phyloP scores from a whole-genome alignment of 1,140 invertebrate genomes.

The Gryon sp. region DNA sequence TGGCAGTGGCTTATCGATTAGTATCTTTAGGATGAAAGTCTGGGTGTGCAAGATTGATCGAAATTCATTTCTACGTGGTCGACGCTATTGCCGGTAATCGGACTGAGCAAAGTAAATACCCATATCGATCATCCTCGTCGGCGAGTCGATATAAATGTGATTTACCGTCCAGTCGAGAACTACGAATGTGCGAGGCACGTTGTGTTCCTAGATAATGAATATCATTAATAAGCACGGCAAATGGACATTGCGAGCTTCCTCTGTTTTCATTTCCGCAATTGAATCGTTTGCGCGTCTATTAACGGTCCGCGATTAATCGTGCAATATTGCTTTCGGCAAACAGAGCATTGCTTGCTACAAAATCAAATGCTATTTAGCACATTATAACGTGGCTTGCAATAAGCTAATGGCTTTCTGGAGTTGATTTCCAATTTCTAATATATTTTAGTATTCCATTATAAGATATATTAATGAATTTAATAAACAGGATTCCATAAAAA shows the following conservation, averaged over 20 bases:
- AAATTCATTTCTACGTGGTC: constrained; percentile 63
- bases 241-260: constrained; percentile 13
- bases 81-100: constrained; percentile 65
- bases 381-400: background rate
- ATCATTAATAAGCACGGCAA: constrained; percentile 44
- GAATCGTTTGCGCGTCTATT: constrained; percentile 39
- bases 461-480: too few species aligned
- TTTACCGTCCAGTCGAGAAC: constrained; percentile 34
- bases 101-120: constrained; percentile 60
- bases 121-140: constrained; percentile 72
- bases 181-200: background rate
- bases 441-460: too few species aligned
- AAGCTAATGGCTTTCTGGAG: too few species aligned
- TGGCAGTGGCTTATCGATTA: constrained; percentile 17
- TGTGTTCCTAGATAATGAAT: constrained; percentile 41
- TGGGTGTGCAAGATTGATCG: constrained; percentile 67
- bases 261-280: constrained; percentile 41
- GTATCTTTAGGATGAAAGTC: constrained; percentile 30
- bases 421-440: constrained; percentile 13
- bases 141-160: constrained; percentile 62
- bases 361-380: constrained; percentile 2
- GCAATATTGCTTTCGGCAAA: background rate
- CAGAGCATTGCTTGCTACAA: background rate
- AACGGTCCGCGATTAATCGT: constrained; percentile 13
- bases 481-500: constrained; percentile 20